Evolutionary conservation across 2,888 invertebrate genomes (phyloP).

Genomic region (Xestia c-nigrum): DNA sequence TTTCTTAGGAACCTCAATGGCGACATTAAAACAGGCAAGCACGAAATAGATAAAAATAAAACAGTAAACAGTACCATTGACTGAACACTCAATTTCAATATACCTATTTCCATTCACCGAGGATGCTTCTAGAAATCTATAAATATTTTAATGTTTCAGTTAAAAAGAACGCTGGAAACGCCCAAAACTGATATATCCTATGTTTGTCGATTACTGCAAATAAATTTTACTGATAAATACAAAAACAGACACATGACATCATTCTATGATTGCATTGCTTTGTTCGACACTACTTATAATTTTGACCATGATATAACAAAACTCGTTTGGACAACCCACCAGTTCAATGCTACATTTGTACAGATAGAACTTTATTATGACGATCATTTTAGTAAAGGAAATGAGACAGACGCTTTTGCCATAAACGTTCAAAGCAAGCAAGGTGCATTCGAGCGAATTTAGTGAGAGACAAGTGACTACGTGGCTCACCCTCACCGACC

Average conservation of each 20-base stretch:
- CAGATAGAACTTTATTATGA: constrained; percentile 25
- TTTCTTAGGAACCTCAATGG: background rate
- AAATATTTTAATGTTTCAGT: background rate
- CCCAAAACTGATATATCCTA: background rate
- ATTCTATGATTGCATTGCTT: constrained; percentile 13
- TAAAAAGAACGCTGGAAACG: background rate
- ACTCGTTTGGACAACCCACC: constrained; percentile 7
- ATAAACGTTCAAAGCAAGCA: constrained; percentile 43
- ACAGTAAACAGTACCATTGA: constrained; percentile 3
- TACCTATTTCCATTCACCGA: background rate
- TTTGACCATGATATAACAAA: constrained; percentile 24
- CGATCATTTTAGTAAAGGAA: constrained; percentile 51
- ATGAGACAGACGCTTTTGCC: constrained; percentile 44
- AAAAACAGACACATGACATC: constrained; percentile 47
- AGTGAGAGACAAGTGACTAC: constrained; percentile 33
- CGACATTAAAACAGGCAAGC: background rate
- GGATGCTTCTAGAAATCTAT: constrained; percentile 2
- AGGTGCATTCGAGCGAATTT: constrained; percentile 33
- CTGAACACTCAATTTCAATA: constrained; percentile 9
- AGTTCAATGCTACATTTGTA: constrained; percentile 25
- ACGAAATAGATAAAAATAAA: background rate
- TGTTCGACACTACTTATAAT: constrained; percentile 7
- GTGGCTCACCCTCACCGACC: constrained; percentile 19
- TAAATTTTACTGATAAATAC: constrained; percentile 12
- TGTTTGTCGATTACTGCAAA: background rate